A percentile compares a stretch with the other conserved stretches of the same genome.
Conservation (phyloP, 2,797 vertebrate genomes). For the Spinus pinus region DNA sequence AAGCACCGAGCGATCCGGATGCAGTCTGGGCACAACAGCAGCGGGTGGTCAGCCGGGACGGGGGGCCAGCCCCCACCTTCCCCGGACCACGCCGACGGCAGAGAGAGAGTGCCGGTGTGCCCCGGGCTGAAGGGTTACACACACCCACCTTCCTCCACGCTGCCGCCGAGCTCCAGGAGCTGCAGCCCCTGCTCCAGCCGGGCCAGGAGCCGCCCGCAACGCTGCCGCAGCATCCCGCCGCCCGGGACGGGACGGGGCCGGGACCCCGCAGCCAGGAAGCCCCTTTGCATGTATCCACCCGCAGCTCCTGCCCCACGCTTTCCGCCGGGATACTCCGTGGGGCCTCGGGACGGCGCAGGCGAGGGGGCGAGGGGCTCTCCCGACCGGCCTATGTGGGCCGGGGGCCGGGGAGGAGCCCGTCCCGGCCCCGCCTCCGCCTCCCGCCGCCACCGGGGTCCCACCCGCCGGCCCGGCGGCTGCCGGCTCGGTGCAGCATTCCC, state of each 20-base stretch:
- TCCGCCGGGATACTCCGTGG: background rate
- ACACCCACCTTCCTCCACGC: conserved; percentile 35
- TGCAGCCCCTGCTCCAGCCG: conserved; percentile 2
- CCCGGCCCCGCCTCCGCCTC: conserved; percentile 2
- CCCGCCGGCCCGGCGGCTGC: background rate
- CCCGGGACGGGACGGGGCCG: background rate
- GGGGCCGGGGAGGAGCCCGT: conserved; percentile 40
- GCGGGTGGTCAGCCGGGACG: background rate
- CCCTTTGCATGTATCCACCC: background rate
- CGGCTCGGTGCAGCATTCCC: rapidly evolving
- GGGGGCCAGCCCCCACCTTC: no score
- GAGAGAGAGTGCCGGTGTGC: no score
- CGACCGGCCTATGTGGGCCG: conserved; percentile 15
- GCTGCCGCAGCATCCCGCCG: conserved; percentile 10
- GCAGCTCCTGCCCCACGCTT: background rate
- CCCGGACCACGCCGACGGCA: background rate
- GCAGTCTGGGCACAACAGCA: conserved; percentile 58
- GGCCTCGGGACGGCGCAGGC: background rate
- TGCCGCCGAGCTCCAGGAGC: conserved; percentile 1
- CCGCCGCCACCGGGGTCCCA: background rate
- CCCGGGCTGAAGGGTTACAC: background rate
- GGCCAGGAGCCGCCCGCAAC: background rate
- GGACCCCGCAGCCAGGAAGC: background rate
- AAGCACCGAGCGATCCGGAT: conserved; percentile 69
- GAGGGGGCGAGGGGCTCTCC: background rate